Conservation (phyloP, 2,797 vertebrate species). For the Rousettus madagascariensis region DNA sequence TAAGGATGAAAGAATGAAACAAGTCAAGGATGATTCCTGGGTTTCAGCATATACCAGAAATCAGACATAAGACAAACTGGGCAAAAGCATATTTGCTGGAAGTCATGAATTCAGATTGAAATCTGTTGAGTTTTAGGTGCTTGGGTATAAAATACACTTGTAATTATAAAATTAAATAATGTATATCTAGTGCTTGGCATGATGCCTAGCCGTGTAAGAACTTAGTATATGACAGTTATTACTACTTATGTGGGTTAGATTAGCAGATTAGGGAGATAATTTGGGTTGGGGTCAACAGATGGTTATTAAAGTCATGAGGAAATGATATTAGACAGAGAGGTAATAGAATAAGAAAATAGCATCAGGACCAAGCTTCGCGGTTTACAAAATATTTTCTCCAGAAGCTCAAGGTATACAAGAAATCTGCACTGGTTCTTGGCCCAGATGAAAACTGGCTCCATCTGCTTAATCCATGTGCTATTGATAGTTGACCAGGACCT, state of each 20-base stretch:
- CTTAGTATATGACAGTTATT: background rate
- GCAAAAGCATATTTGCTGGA: background rate
- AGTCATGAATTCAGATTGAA: background rate
- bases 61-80: background rate
- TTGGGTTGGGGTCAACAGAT: background rate
- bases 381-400: background rate
- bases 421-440: background rate
- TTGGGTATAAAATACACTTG: background rate
- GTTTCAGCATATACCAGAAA: background rate
- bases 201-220: background rate
- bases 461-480: background rate
- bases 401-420: background rate
- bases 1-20: background rate
- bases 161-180: background rate
- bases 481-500: background rate
- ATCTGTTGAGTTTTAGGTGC: background rate
- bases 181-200: background rate
- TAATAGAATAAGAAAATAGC: background rate
- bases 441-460: background rate
- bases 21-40: background rate
- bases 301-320: background rate
- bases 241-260: background rate
- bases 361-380: background rate
- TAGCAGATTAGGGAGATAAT: background rate
- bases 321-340: background rate